Base-by-base conservation (phyloP, 2,888 invertebrate species). In the Calliopum simillimum region DNA sequence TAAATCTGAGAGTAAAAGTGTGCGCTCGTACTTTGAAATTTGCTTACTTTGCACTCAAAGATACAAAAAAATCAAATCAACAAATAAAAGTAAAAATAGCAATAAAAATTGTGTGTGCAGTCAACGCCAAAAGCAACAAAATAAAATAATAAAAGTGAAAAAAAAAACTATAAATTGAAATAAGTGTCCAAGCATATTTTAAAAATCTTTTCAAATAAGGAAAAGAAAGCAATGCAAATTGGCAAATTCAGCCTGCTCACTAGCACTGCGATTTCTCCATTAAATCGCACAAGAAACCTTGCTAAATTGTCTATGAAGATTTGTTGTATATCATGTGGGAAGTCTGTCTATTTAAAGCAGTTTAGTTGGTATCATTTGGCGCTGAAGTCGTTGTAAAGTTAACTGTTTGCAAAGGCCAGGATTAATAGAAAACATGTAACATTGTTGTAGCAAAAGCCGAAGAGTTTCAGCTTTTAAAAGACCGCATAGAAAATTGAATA, bases 191-290 rank as follows among this genome's bases (percentile, higher is more conserved):
- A 19, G 19, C 4, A 56, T 21, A 25, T 13, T 2, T 55, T 44
- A 19, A 59, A 61, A 47, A 51, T 49, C 43, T 21, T 51, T 61
- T 68, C 59, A 49, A 68, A 59, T 21, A 59, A 68, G 68, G 51
- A 68, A 71, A 71, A 64, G 71, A 71, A 71, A 71, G 71, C 71
- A 65, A 68, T 71, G 65, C 68, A 71, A 68, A 65, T 71, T 69
- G 65, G 43, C 68, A 53, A 65, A 62, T 71, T 71, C 58, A 66
- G 56, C 53, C 55, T 53, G 21, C 43, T 2, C 6, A 33, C 47
- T 41, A 44, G 14, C 59, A 16, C n/a, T 41, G 6, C 43, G 53
- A 66, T 41, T 63, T 56, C 58, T 63, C 56, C 58, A 49, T 56
- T 33, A 47, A 67, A 47, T 41, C 19, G 51, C 49, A 41, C 13